Base-by-base conservation (phyloP, 2,797 vertebrate genomes). In the Brotula barbata region DNA sequence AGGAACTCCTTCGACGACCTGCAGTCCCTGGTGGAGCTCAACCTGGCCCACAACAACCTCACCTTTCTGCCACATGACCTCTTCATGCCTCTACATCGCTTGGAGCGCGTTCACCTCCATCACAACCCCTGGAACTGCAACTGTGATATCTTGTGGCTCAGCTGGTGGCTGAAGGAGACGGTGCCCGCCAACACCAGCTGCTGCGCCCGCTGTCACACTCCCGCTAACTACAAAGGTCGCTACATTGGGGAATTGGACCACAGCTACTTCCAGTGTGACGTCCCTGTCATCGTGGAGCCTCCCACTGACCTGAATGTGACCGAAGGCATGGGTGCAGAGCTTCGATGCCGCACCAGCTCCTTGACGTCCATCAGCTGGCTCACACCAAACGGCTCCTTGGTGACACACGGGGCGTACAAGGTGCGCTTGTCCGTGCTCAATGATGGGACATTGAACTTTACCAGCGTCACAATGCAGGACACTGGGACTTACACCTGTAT, bases 101-200 rank as follows among this genome's bases (percentile, higher is more conserved):
- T 99, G 55, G 96, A 99, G 85, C 89, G 97, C 83, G 97, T 99
- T 75, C 97, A 99, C 82, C 89, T 99, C 61, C 97, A 99, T 73
- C 97, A 99, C 85, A 99, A 99, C 80, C 96, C 96, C 33, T 99
- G 97, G 97, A 98, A 96, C 85, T 99, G 97, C 89, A 98, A 99
- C 87, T 99, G 97, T 83, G 97, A 99, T 79, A 99, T 99, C 47
- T 87, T 99, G 83, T 99, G 97, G 97, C 95, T 99, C 62, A 99
- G 97, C 83, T 99, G 97, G 97, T 99, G 97, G 97, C 93, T 99
- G 63, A 96, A 95, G 86, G 97, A 99, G 85, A 96, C 96, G 42
- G 97, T 98, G 7, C 97, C 96, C 15, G 95, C 96, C 14, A 99
- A 99, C 51, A 98, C 95, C 44, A 98, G 96, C 75, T 99, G 97